Evolutionary conservation across 2,888 invertebrate species (phyloP), one percentile per base, ranked within the genome.

Genomic region (Eremobia ochroleuca): DNA sequence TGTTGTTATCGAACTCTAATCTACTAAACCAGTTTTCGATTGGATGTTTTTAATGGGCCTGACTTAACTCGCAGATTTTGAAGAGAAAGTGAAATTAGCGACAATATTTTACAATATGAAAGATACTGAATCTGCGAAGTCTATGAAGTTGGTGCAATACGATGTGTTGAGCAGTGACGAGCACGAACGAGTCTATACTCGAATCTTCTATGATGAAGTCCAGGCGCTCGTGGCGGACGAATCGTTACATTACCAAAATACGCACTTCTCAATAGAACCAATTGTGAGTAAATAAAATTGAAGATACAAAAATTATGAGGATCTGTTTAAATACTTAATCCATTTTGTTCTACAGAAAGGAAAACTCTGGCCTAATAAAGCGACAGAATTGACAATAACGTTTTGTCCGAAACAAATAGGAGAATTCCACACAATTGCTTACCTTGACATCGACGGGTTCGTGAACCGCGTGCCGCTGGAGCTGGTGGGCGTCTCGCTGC

Each of bases 371-470:
- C 97, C 98, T 0, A 96, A 97, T 73, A 97, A 97, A 89, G 87
- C 93, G 8, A 94, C 96, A 34, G 97, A 97, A 75, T 90, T 98
- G 76, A 96, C 94, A 0, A 92, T 98, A 78, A 95, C 96, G 73
- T 98, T 98, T 93, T 88, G 93, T 52, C 98, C 98, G 0, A 93
- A 95, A 87, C 93, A 94, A 88, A 96, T 97, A 69, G 97, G 97
- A 21, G 94, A 95, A 62, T 97, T 97, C 85, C 92, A 94, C 61
- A 92, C 95, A n/a, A 92, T 88, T 1, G 97, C 97, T 0, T 98
- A 97, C 93, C 94, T 98, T 81, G 97, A 98, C 86, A 94, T 97
- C 5, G 97, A 97, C 74, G 98, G 98, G 13, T 93, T 95, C 8
- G 91, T 91, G 67, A 93, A 97, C 28, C 96, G 98, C 76, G 91